Evolutionary conservation across 2,113 vertebrate genomes (phyloP).

Genomic region (Ovibos moschatus): DNA sequence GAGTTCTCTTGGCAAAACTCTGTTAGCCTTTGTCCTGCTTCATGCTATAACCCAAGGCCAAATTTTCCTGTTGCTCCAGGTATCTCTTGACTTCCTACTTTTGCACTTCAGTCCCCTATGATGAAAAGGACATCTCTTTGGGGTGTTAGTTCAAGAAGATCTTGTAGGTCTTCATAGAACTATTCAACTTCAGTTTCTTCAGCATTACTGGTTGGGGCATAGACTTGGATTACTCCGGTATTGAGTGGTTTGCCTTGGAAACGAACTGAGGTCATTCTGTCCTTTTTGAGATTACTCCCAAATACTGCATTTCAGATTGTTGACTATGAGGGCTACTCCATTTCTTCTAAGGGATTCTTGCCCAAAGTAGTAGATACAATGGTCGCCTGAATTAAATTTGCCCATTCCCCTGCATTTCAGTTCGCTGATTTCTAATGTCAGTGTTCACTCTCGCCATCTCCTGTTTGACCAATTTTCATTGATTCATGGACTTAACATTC

Average conservation of each 20-base stretch:
- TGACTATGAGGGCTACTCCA: neutral
- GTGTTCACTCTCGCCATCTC: neutral
- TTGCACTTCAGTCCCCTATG: neutral
- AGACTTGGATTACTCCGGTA: neutral
- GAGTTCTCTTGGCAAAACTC: neutral
- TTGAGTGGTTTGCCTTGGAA: neutral
- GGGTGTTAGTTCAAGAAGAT: neutral
- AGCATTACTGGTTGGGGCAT: neutral
- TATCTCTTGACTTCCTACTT: neutral
- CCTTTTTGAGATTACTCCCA: neutral
- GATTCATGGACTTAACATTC: neutral
- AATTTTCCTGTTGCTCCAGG: neutral
- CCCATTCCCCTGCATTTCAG: neutral
- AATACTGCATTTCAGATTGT: neutral
- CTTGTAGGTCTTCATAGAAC: neutral
- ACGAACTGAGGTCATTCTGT: neutral
- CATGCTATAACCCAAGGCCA: neutral
- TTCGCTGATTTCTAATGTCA: neutral
- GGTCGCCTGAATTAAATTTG: neutral
- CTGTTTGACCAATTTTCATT: neutral
- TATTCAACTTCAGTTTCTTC: neutral
- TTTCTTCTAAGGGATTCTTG: neutral
- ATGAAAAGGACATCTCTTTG: neutral
- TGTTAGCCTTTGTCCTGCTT: neutral
- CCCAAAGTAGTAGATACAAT: neutral